Conservation (phyloP, 2,113 vertebrate genomes). For the Hydrochoerus hydrochaeris region DNA sequence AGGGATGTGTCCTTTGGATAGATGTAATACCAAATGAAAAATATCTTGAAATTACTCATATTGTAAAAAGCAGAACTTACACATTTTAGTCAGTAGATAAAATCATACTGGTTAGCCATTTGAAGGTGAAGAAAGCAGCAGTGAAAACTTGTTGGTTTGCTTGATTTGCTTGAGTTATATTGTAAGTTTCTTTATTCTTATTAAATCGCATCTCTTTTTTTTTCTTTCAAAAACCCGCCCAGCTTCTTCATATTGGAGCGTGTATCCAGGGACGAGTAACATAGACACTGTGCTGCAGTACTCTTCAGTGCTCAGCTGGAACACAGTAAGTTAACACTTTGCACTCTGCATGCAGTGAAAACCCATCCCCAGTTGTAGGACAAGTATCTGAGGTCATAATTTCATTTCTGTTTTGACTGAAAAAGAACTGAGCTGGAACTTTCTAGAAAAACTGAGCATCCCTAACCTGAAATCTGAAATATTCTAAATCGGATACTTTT, state of each 20-base stretch:
- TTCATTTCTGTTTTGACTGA: constrained; percentile 42
- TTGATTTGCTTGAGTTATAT: constrained; percentile 17
- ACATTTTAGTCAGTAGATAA: constrained; percentile 33
- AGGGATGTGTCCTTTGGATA: neutral
- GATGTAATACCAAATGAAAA: neutral
- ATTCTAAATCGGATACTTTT: neutral
- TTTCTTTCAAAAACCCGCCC: constrained; percentile 38
- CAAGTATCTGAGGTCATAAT: neutral
- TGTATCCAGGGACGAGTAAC: constrained; percentile 87
- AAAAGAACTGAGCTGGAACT: constrained; percentile 39
- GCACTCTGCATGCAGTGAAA: neutral
- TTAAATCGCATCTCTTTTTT: constrained; percentile 38
- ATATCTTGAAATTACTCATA: neutral
- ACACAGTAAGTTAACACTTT: constrained; percentile 87
- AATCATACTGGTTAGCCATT: neutral
- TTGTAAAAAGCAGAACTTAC: constrained; percentile 43
- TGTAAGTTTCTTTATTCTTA: constrained; percentile 15
- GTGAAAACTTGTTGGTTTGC: constrained; percentile 31
- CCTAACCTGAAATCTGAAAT: neutral
- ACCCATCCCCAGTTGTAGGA: neutral
- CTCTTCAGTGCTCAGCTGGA: constrained; percentile 90
- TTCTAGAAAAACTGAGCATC: constrained; percentile 7
- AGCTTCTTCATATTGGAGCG: constrained; percentile 93
- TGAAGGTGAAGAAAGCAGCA: neutral
- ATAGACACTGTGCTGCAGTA: constrained; percentile 93